Conservation (phyloP, 2,797 vertebrate species). For the Sebastes baramenuke region DNA sequence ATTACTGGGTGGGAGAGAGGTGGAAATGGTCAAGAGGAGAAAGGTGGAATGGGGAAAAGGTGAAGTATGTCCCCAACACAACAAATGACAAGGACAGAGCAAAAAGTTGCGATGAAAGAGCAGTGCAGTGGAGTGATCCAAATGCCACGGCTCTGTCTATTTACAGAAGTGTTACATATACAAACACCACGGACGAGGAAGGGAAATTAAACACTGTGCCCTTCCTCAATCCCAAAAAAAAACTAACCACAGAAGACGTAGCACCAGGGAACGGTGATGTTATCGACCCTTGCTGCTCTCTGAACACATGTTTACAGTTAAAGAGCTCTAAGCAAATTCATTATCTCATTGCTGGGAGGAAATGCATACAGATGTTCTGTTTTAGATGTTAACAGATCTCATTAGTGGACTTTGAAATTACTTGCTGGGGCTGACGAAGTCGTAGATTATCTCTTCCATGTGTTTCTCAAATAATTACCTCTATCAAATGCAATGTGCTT, state of each 20-base stretch:
- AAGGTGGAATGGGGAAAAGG: slow-evolving; percentile 18
- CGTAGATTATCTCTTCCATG: slow-evolving; percentile 63
- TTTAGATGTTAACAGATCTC: slow-evolving; percentile 73
- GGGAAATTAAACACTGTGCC: slow-evolving; percentile 41
- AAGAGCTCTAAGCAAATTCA: slow-evolving; percentile 64
- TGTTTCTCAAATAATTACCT: slow-evolving; percentile 69
- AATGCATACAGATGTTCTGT: slow-evolving; percentile 75
- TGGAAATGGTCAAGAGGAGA: slow-evolving; percentile 29
- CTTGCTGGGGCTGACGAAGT: slow-evolving; percentile 39
- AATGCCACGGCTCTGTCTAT: slow-evolving; percentile 56
- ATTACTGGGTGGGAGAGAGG: slow-evolving; percentile 53
- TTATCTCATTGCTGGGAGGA: slow-evolving; percentile 76
- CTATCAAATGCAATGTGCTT: slow-evolving; percentile 52
- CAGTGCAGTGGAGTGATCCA: slow-evolving; percentile 15
- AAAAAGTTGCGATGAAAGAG: slow-evolving; percentile 3
- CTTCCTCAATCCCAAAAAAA: slow-evolving; percentile 17
- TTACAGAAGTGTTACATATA: slow-evolving; percentile 63
- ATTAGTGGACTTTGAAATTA: slow-evolving; percentile 65
- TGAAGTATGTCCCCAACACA: slow-evolving; percentile 3
- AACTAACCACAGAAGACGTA: slow-evolving; percentile 20
- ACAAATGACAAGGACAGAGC: slow-evolving; percentile 17
- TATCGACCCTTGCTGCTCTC: slow-evolving; percentile 37
- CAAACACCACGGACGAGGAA: slow-evolving; percentile 36
- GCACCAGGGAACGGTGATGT: slow-evolving; percentile 38
- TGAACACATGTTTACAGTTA: slow-evolving; percentile 76